A percentile compares a stretch with the other conserved stretches of the same genome.
Conservation (phyloP, 2,113 vertebrate species). For the Alaudala cheleensis region DNA sequence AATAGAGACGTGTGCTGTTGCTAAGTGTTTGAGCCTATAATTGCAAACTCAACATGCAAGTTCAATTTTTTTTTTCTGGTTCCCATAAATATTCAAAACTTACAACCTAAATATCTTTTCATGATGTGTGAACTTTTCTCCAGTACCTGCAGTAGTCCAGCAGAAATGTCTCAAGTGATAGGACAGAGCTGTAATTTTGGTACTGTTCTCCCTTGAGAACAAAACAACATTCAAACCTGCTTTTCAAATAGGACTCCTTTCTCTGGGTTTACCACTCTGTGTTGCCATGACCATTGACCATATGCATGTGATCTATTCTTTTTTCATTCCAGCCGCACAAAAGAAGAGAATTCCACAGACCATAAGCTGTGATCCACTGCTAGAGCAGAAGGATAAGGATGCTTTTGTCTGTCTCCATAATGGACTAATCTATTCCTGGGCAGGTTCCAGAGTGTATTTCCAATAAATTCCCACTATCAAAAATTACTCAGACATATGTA, state of each 20-base stretch:
- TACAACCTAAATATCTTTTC: background rate
- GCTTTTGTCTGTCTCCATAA: constrained; percentile 1
- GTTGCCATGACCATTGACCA: background rate
- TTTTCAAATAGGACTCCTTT: background rate
- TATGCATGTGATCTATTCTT: background rate
- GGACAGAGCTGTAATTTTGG: background rate
- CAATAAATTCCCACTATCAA: background rate
- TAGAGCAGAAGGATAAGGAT: background rate
- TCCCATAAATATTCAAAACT: background rate
- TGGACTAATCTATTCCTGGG: constrained; percentile 4
- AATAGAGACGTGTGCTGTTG: background rate
- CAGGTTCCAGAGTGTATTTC: constrained; percentile 2
- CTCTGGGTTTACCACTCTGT: background rate
- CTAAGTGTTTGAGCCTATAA: background rate
- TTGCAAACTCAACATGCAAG: background rate
- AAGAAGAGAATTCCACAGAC: background rate
- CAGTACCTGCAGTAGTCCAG: background rate
- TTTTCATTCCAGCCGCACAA: background rate
- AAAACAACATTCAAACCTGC: background rate
- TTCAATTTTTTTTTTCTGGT: background rate
- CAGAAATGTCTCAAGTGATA: background rate
- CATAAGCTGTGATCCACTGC: accelerated
- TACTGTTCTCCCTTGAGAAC: background rate
- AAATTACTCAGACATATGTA: background rate
- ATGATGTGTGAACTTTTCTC: background rate